A percentile compares a stretch with the other conserved stretches of the same genome.
These are phyloP conservation scores for Okamejei kenojei DNA, from an alignment of 2,797 vertebrate genomes.

Conservation along the genomic window DNA sequence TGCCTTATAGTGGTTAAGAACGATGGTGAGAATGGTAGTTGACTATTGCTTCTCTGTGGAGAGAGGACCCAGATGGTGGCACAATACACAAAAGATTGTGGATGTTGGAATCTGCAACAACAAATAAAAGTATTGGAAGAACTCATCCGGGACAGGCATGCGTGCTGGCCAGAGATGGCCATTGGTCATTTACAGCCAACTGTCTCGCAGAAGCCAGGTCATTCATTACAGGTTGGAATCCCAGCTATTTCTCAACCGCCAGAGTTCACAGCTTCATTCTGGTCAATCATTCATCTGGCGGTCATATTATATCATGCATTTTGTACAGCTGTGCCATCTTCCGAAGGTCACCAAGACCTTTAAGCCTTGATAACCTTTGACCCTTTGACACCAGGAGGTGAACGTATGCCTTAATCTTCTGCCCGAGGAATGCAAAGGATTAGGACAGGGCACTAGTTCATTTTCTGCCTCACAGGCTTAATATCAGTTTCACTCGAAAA, in stretches of 20 bases:
- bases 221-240: not conserved
- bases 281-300: not conserved
- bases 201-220: not conserved
- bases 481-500: not conserved
- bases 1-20: not conserved
- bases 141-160: too few relatives aligned
- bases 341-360: not conserved
- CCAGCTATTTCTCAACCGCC: not conserved
- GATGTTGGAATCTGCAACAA: too few relatives aligned
- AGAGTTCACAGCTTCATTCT: not conserved
- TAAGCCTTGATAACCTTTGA: conserved; percentile 4
- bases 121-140: too few relatives aligned
- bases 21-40: not conserved
- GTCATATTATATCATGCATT: not conserved
- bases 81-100: too few relatives aligned
- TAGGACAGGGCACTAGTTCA: not conserved
- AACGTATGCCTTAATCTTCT: not conserved
- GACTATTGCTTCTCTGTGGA: not conserved
- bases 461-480: not conserved
- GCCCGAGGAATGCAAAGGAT: conserved; percentile 3
- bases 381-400: not conserved
- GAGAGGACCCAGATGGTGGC: not conserved
- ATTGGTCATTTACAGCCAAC: not conserved
- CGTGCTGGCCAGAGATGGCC: not conserved
- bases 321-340: not conserved